These are phyloP conservation scores for Phalacrocorax brasilianus DNA, from an alignment of 2,113 vertebrate genomes.

Conservation along the genomic window DNA sequence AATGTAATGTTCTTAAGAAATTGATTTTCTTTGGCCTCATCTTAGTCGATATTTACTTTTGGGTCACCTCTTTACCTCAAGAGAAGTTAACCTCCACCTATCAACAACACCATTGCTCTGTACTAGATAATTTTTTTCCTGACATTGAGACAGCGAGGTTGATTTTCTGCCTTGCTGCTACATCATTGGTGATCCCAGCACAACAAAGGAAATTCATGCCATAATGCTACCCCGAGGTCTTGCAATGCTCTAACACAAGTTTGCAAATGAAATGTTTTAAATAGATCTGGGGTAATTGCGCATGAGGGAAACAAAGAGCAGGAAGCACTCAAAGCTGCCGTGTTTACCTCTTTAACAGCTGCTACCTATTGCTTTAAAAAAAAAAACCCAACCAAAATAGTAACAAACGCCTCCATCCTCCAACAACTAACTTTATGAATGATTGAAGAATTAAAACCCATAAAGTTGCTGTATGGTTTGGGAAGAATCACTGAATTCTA, in stretches of 20 bases:
- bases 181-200: background rate
- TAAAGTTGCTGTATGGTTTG: background rate
- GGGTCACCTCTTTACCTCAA: background rate
- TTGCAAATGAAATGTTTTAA: background rate
- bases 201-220: background rate
- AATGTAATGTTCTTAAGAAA: background rate
- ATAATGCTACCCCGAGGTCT: background rate
- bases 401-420: background rate
- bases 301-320: constrained; percentile 2
- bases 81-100: background rate
- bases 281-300: background rate
- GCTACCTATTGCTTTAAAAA: background rate
- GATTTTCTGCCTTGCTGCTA: background rate
- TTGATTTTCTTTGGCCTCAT: background rate
- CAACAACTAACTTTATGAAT: background rate
- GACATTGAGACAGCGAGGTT: background rate
- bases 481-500: background rate
- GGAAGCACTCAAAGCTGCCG: background rate
- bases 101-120: background rate
- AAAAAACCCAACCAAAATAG: background rate
- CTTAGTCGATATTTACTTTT: background rate
- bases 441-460: background rate
- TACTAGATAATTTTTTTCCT: background rate
- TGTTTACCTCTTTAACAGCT: background rate
- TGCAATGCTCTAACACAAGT: background rate